A percentile compares a stretch with the other conserved stretches of the same genome.
phyloP scores from a whole-genome alignment of 2,888 invertebrate genomes.

The Thera obeliscata region DNA sequence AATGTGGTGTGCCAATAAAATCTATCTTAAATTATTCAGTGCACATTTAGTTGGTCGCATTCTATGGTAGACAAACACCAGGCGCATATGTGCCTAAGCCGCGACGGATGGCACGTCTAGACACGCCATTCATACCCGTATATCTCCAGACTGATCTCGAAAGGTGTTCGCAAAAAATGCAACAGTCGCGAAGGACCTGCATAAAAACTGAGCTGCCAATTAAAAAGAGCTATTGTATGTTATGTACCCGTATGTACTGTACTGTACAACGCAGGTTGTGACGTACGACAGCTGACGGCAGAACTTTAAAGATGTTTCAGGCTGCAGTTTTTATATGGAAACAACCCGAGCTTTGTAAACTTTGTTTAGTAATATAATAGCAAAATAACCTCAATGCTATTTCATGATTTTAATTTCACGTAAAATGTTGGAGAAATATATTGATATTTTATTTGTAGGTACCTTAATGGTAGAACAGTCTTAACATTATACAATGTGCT shows the following conservation, averaged over 20 bases:
- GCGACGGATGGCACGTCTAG: conserved; percentile 69
- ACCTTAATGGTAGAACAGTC: neutral
- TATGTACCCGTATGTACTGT: conserved; percentile 29
- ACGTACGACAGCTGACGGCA: conserved; percentile 18
- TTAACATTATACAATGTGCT: conserved; percentile 2
- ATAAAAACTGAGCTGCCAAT: conserved; percentile 61
- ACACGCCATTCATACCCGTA: conserved; percentile 66
- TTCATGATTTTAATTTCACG: neutral
- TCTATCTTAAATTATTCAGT: conserved; percentile 57
- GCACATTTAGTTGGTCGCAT: conserved; percentile 59
- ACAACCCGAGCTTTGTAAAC: neutral
- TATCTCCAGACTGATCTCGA: conserved; percentile 70
- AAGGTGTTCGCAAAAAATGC: conserved; percentile 60
- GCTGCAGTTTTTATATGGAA: conserved; percentile 1
- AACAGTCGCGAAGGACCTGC: conserved; percentile 51
- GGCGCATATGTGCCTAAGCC: conserved; percentile 55
- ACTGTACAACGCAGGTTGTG: conserved; percentile 4
- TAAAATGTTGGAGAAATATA: neutral
- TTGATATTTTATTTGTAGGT: neutral
- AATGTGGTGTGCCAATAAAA: conserved; percentile 53
- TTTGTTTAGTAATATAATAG: neutral
- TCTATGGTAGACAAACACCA: conserved; percentile 54
- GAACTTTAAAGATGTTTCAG: conserved; percentile 14
- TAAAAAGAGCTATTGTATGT: conserved; percentile 54
- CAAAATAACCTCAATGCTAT: neutral